Conservation (phyloP, 2,113 vertebrate species). For the Nyctereutes procyonoides region DNA sequence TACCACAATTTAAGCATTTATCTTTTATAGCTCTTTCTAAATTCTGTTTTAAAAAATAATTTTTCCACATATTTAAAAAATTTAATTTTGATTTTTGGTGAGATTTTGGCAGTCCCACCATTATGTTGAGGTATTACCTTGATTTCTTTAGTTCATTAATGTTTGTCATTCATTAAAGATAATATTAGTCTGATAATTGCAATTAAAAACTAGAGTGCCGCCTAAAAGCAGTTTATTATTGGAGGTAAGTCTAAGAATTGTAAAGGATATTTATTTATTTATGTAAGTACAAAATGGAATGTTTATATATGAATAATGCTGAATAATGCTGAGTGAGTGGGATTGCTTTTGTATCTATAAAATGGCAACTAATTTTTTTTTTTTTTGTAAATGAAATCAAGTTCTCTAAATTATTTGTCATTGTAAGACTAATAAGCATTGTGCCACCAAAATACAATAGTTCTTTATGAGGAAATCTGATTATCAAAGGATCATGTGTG, state of each 20-base stretch:
- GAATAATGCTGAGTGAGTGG: background rate
- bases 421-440: constrained; percentile 55
- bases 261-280: background rate
- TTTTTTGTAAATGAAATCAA: constrained; percentile 40
- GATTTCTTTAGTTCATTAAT: constrained; percentile 37
- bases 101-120: background rate
- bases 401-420: constrained; percentile 46
- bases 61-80: background rate
- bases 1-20: constrained; percentile 28
- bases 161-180: constrained; percentile 39
- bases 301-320: background rate
- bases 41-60: background rate
- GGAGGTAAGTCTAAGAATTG: background rate
- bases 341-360: constrained; percentile 57
- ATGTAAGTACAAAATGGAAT: constrained; percentile 8
- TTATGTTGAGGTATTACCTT: constrained; percentile 21
- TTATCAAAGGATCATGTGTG: background rate
- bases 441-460: background rate
- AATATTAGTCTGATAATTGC: background rate
- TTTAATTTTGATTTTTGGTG: constrained; percentile 10
- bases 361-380: background rate
- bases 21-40: background rate
- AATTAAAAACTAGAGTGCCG: constrained; percentile 32
- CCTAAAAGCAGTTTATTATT: constrained; percentile 42
- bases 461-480: constrained; percentile 51